A percentile compares a stretch with the other conserved stretches of the same genome.
Conservation (phyloP, 2,797 vertebrate species). For the Meriones psammophilus region DNA sequence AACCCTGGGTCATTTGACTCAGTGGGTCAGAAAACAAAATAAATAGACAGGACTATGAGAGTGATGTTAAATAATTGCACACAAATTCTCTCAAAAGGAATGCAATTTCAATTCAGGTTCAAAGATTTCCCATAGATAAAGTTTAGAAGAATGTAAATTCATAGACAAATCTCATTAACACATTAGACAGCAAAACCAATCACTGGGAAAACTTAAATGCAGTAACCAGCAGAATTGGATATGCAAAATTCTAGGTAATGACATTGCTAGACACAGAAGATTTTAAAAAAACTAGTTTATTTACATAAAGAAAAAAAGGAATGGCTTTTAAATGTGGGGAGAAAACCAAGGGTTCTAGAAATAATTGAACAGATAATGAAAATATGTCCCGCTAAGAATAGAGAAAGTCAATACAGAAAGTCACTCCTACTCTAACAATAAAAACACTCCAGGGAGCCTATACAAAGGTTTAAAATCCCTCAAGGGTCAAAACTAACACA, state of each 20-base stretch:
- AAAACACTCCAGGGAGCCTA: not conserved
- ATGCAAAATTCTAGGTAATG: constrained; percentile 1
- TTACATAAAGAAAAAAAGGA: constrained; percentile 23
- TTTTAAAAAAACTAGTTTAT: not conserved
- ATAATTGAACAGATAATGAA: constrained; percentile 49
- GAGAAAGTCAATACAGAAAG: constrained; percentile 16
- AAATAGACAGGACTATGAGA: not conserved
- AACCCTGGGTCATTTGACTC: not conserved
- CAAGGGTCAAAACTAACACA: not conserved
- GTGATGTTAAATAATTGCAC: not conserved
- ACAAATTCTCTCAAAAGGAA: constrained; percentile 48
- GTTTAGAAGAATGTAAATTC: constrained; percentile 49
- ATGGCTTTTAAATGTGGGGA: not conserved
- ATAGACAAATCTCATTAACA: constrained; percentile 28
- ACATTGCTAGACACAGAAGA: constrained; percentile 51
- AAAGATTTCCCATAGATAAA: constrained; percentile 62
- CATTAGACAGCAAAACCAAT: constrained; percentile 28
- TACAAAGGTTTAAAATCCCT: not conserved
- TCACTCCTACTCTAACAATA: not conserved
- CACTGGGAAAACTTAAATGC: not conserved
- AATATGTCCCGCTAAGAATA: not conserved
- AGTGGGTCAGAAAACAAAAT: not conserved
- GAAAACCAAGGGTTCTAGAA: constrained; percentile 41
- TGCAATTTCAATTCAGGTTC: constrained; percentile 42
- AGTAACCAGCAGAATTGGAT: constrained; percentile 18